Conservation (phyloP, 2,888 invertebrate genomes). For the Octonoba sinensis region DNA sequence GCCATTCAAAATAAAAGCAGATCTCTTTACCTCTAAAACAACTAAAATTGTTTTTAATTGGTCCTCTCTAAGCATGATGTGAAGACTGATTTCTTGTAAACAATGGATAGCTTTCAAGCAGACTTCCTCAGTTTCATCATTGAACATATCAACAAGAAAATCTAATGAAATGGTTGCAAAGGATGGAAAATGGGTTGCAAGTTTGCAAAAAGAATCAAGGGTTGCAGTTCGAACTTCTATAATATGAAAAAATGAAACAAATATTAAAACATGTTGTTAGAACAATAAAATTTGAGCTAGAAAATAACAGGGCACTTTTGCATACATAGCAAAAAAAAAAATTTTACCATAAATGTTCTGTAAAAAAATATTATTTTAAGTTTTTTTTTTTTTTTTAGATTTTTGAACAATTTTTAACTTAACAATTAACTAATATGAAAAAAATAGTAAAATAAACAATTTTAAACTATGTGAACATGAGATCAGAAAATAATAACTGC, state of each 20-base stretch:
- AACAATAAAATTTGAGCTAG: background rate
- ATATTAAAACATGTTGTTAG: background rate
- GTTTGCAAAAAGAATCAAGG: slow-evolving; percentile 90
- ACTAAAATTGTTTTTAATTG: slow-evolving; percentile 95
- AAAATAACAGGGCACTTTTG: too few relatives aligned
- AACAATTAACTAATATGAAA: too few relatives aligned
- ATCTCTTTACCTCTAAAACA: slow-evolving; percentile 81
- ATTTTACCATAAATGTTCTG: too few relatives aligned
- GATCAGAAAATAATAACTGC: too few relatives aligned
- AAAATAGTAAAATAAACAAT: background rate
- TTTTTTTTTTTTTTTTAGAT: too few relatives aligned
- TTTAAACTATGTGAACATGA: too few relatives aligned
- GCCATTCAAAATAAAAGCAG: too few relatives aligned
- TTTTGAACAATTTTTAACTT: too few relatives aligned
- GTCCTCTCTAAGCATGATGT: slow-evolving; percentile 91
- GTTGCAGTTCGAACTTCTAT: slow-evolving; percentile 93
- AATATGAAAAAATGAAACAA: slow-evolving; percentile 2
- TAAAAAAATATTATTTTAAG: too few relatives aligned
- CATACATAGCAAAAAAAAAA: too few relatives aligned
- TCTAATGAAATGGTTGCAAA: slow-evolving; percentile 93
- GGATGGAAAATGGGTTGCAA: slow-evolving; percentile 84
- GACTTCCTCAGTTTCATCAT: slow-evolving; percentile 98
- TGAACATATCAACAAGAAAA: slow-evolving; percentile 99
- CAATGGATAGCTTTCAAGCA: slow-evolving; percentile 94
- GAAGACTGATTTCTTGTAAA: slow-evolving; percentile 87